Conservation (phyloP, 2,888 invertebrate genomes). For the Nephrotoma guestfalica region DNA sequence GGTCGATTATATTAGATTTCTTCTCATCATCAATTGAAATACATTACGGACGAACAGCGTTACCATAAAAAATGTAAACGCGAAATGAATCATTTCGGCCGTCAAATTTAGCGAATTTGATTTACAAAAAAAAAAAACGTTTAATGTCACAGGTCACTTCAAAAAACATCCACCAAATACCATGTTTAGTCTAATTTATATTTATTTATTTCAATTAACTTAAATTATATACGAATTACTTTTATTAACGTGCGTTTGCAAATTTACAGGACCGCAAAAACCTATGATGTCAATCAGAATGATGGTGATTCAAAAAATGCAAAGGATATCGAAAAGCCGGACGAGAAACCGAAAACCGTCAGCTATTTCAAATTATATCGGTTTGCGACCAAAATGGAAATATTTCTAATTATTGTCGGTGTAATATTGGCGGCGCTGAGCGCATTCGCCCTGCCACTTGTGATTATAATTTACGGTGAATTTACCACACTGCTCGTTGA, state of each 20-base stretch:
- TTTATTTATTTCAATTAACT: neutral
- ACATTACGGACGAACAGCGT: neutral
- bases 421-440: constrained; percentile 43
- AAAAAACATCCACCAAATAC: neutral
- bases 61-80: neutral
- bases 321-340: neutral
- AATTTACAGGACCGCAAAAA: neutral
- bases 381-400: constrained; percentile 44
- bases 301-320: neutral
- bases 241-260: neutral
- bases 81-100: neutral
- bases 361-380: constrained; percentile 22
- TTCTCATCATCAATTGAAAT: neutral
- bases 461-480: constrained; percentile 58
- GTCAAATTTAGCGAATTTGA: neutral
- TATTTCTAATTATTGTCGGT: constrained; percentile 38
- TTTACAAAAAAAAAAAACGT: neutral
- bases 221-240: neutral
- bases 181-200: neutral
- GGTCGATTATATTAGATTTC: no score
- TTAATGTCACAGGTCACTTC: neutral
- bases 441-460: constrained; percentile 48
- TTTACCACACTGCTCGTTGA: constrained; percentile 55
- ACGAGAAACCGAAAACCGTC: neutral
- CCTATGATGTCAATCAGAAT: neutral